Percentiles rank a stretch among this genome's conserved stretches.
phyloP scores from a whole-genome alignment of 1,140 invertebrate species.

The Coenobita brevimanus region DNA sequence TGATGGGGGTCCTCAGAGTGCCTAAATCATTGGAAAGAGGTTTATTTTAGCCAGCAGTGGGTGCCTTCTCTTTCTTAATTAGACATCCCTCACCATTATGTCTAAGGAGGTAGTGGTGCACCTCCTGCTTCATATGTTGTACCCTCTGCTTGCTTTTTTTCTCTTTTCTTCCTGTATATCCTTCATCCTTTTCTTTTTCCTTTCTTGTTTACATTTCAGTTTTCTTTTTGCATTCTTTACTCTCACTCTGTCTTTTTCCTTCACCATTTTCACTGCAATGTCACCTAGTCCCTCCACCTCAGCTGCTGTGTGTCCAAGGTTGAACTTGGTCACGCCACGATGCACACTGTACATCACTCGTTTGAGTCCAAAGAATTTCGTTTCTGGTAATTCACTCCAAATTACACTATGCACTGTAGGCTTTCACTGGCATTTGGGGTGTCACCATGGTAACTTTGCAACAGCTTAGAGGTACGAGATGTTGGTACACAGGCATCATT shows the following conservation, averaged over 20 bases:
- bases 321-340: conserved; percentile 11
- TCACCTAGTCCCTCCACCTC: too few relatives aligned
- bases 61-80: too few relatives aligned
- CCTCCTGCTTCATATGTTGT: too few relatives aligned
- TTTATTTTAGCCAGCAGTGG: too few relatives aligned
- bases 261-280: too few relatives aligned
- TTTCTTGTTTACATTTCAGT: neutral
- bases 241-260: too few relatives aligned
- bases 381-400: conserved; percentile 27
- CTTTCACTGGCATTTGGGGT: conserved; percentile 26
- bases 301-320: too few relatives aligned
- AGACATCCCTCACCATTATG: neutral
- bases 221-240: neutral
- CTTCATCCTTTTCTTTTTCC: neutral
- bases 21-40: too few relatives aligned
- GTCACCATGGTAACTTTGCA: conserved; percentile 3
- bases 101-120: too few relatives aligned
- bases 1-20: too few relatives aligned
- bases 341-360: conserved; percentile 11
- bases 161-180: too few relatives aligned
- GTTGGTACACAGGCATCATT: neutral
- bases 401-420: conserved; percentile 32
- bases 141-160: too few relatives aligned
- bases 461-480: neutral
- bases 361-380: conserved; percentile 23